phyloP scores from a whole-genome alignment of 1,140 invertebrate species.

The honey bee (Apis mellifera) region DNA sequence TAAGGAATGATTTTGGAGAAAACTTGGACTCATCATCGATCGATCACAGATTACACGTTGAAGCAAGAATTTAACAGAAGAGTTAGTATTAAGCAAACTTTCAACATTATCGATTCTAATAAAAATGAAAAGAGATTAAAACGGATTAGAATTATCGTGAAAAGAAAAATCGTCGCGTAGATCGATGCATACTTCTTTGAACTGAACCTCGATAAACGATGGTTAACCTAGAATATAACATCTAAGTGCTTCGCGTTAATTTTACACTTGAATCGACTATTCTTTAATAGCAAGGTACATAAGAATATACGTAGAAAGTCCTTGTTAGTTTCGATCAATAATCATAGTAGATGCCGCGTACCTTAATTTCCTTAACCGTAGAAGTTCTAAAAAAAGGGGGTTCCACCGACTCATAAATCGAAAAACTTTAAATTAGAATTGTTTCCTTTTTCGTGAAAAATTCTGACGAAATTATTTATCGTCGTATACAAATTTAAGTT shows the following conservation, averaged over 20 bases:
- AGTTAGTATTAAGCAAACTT: not conserved
- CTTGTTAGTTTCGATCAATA: not conserved
- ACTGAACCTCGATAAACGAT: not conserved
- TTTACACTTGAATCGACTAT: not conserved
- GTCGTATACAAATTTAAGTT: too few species aligned
- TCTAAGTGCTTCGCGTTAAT: not conserved
- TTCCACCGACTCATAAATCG: too few species aligned
- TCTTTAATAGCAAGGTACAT: not conserved
- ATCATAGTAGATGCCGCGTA: too few species aligned
- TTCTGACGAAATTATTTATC: too few species aligned
- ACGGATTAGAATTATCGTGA: too few species aligned
- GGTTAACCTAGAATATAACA: not conserved
- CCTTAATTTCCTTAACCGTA: too few species aligned
- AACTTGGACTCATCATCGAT: not conserved
- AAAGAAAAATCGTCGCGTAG: not conserved
- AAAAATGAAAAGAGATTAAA: too few species aligned
- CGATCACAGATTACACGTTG: not conserved
- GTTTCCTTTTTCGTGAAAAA: too few species aligned
- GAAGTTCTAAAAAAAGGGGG: too few species aligned
- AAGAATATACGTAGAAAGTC: not conserved
- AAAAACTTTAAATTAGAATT: too few species aligned
- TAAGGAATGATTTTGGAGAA: not conserved
- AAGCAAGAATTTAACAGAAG: not conserved
- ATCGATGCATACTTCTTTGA: not conserved
- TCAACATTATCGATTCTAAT: too few species aligned